Conservation (phyloP, 2,888 invertebrate species). For the Leuctra nigra region DNA sequence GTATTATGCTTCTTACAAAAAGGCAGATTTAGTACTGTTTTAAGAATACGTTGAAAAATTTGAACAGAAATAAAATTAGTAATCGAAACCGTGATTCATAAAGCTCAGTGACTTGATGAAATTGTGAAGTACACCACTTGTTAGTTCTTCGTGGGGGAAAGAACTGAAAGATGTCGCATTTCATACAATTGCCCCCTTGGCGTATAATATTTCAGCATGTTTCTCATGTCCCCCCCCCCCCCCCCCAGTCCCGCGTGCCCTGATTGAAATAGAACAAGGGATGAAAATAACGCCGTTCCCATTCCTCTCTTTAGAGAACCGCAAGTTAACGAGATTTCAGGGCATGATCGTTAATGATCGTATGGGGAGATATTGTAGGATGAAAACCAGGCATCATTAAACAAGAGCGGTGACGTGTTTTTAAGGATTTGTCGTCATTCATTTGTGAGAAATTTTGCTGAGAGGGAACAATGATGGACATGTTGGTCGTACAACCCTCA, state of each 20-base stretch:
- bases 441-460: background rate
- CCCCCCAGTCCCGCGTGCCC: background rate
- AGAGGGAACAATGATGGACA: slow-evolving; percentile 10
- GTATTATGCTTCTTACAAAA: too few species aligned
- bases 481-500: background rate
- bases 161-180: too few species aligned
- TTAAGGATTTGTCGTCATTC: background rate
- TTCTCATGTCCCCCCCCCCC: too few species aligned
- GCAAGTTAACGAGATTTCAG: slow-evolving; percentile 17
- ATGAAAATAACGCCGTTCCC: background rate
- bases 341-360: slow-evolving; percentile 14
- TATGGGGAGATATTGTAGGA: too few species aligned
- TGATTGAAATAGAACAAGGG: slow-evolving; percentile 13
- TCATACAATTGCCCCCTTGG: background rate
- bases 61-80: too few species aligned
- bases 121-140: too few species aligned
- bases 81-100: too few species aligned
- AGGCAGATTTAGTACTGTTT: too few species aligned
- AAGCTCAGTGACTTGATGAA: too few species aligned
- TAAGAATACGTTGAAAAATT: too few species aligned
- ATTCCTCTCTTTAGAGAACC: slow-evolving; percentile 3
- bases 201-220: slow-evolving; percentile 1
- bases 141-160: too few species aligned
- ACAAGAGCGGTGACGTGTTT: slow-evolving; percentile 10
- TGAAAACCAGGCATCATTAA: background rate